These are phyloP conservation scores for Hydrozoanthus gracilis DNA, from an alignment of 92 coral and sea anemone species.

Conservation along the genomic window DNA sequence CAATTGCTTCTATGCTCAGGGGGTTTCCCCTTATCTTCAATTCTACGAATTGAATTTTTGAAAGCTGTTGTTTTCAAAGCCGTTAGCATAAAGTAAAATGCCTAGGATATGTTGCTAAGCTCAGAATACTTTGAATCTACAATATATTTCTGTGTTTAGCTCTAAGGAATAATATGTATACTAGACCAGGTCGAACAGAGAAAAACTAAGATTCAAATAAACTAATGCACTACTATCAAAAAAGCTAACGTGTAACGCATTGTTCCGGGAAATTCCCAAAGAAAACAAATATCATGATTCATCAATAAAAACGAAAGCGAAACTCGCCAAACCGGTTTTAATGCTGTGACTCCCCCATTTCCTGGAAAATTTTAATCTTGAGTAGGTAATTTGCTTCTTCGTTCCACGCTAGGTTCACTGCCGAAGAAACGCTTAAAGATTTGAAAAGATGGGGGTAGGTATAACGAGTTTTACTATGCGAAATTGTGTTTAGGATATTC, in stretches of 20 bases:
- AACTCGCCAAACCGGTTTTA: constrained; percentile 13
- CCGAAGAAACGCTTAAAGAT: not conserved
- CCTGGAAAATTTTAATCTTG: not conserved
- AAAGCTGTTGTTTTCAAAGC: no score
- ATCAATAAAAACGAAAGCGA: not conserved
- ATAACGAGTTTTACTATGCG: not conserved
- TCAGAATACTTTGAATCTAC: not conserved
- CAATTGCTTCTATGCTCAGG: not conserved
- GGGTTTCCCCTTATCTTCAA: not conserved
- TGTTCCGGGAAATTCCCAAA: constrained; percentile 23
- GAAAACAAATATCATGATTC: not conserved
- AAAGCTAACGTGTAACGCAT: not conserved
- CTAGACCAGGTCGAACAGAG: not conserved
- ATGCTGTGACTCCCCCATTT: not conserved
- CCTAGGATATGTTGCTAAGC: no score
- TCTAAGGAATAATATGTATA: not conserved
- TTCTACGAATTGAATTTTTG: no score
- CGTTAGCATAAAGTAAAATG: no score
- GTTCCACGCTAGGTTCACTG: not conserved
- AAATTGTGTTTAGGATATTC: not conserved
- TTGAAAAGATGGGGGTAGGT: constrained; percentile 8
- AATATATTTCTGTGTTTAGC: not conserved
- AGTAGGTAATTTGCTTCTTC: not conserved
- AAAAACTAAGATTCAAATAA: not conserved
- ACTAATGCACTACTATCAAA: not conserved